phyloP scores from a whole-genome alignment of 2,888 invertebrate genomes.

The Sphecodes monilicornis region DNA sequence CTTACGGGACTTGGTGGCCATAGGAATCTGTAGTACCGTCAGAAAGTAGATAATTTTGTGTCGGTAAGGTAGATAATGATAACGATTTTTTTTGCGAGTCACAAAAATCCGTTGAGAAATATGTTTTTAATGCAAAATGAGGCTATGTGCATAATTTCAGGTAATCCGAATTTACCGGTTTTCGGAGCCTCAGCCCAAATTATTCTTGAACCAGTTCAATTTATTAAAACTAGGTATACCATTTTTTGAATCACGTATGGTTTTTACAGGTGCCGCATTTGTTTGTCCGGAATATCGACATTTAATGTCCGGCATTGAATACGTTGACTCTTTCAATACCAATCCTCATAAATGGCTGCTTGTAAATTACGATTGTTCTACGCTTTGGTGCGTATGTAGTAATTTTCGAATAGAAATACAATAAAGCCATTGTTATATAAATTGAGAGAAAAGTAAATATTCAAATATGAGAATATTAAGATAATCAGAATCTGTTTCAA shows the following conservation, averaged over 20 bases:
- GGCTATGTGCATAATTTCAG: too few species aligned
- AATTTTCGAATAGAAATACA: not conserved
- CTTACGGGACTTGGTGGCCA: too few species aligned
- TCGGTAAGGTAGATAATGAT: too few species aligned
- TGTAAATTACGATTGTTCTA: constrained; percentile 97
- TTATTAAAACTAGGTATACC: not conserved
- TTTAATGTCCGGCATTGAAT: constrained; percentile 91
- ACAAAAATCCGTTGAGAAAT: too few species aligned
- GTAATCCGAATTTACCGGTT: too few species aligned
- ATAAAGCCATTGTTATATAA: not conserved
- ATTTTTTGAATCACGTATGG: not conserved
- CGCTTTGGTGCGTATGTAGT: constrained; percentile 89
- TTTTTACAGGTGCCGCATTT: constrained; percentile 90
- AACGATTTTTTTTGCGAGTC: too few species aligned
- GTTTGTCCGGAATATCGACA: constrained; percentile 96
- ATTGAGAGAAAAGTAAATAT: not conserved
- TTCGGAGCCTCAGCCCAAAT: too few species aligned
- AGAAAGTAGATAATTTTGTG: too few species aligned
- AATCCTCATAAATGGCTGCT: constrained; percentile 99
- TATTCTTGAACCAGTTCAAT: not conserved
- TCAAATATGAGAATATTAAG: not conserved
- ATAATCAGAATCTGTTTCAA: too few species aligned
- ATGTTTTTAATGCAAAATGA: too few species aligned
- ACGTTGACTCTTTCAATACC: constrained; percentile 95
- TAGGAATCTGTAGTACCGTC: too few species aligned